A percentile compares a stretch with the other conserved stretches of the same genome.
These are phyloP conservation scores for Stegastes partitus DNA, from an alignment of 2,113 vertebrate genomes.

Conservation along the genomic window DNA sequence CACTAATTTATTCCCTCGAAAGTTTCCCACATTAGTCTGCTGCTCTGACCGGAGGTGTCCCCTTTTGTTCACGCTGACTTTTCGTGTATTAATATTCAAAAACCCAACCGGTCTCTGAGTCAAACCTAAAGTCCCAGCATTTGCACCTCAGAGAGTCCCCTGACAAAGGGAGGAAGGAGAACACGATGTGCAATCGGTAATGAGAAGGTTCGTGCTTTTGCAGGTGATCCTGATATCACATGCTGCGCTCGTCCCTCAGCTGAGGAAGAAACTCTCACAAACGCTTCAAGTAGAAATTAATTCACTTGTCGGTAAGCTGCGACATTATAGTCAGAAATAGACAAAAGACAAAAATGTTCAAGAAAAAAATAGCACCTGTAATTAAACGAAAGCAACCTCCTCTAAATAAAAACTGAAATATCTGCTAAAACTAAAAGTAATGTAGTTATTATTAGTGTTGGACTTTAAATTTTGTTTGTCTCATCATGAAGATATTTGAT, in stretches of 20 bases:
- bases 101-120: neutral
- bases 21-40: neutral
- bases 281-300: neutral
- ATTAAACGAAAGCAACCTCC: too few relatives aligned
- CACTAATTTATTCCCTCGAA: neutral
- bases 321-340: neutral
- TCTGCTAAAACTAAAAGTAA: too few relatives aligned
- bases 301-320: slow-evolving; percentile 2
- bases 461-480: too few relatives aligned
- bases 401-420: too few relatives aligned
- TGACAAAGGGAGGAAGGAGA: neutral
- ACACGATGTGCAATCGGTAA: slow-evolving; percentile 15
- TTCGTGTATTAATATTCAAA: slow-evolving; percentile 19
- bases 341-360: neutral
- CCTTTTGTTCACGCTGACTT: neutral
- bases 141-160: neutral
- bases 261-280: neutral
- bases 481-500: too few relatives aligned
- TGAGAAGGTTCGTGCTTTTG: neutral
- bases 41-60: neutral
- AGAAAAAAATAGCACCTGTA: too few relatives aligned
- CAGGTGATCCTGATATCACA: slow-evolving; percentile 1
- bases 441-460: too few relatives aligned
- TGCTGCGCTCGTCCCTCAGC: neutral
- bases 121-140: neutral